Evolutionary conservation across 2,113 vertebrate species (phyloP).

Genomic region (Corythornis vintsioides): DNA sequence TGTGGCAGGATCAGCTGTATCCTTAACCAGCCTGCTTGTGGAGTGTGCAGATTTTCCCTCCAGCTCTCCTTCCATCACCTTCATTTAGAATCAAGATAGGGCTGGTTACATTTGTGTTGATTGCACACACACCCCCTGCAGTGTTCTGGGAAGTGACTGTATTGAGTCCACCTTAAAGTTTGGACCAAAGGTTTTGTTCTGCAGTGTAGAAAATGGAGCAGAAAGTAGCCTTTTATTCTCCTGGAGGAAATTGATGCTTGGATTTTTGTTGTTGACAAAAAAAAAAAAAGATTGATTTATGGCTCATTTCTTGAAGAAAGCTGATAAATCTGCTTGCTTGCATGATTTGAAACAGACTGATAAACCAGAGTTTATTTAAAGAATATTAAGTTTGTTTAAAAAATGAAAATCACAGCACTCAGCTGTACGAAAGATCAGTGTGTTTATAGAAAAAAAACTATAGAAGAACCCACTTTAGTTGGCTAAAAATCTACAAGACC

Average conservation of each 20-base stretch:
- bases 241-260: background rate
- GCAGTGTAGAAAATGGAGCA: background rate
- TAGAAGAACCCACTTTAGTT: background rate
- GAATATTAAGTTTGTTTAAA: background rate
- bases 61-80: background rate
- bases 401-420: background rate
- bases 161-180: background rate
- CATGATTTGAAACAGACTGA: background rate
- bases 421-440: background rate
- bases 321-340: background rate
- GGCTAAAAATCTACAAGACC: background rate
- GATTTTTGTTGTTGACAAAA: background rate
- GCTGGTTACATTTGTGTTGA: background rate
- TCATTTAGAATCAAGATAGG: background rate
- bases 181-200: background rate
- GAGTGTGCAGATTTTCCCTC: background rate
- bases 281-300: conserved; percentile 8
- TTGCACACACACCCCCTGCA: no score
- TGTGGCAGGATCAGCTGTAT: fast-evolving
- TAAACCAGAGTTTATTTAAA: background rate
- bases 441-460: background rate
- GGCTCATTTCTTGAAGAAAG: background rate
- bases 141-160: background rate
- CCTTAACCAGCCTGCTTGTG: background rate
- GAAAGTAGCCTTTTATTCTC: background rate